Evolutionary conservation across 2,113 vertebrate genomes (phyloP), one percentile per base, ranked within the genome.

Genomic region (Paramisgurnus dabryanus): DNA sequence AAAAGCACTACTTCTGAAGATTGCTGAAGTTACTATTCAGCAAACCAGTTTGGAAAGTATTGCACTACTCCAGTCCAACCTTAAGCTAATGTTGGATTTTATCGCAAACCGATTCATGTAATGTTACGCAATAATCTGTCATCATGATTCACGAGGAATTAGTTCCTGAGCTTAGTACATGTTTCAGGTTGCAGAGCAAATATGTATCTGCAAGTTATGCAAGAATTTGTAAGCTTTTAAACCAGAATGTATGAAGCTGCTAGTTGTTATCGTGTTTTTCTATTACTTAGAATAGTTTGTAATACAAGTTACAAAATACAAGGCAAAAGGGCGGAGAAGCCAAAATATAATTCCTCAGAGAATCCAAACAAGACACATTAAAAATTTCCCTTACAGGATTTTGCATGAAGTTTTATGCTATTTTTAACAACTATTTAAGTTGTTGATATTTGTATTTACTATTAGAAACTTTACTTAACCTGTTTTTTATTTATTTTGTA

Each of bases 81-180:
- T 41, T 41, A 18, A 58, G 34, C 40, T 47, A n/a, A 4, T 34
- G 41, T 74, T 63, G 22, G 41, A 61, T 34, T 67, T 15, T n/a
- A 7, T 41, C n/a, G 39, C 12, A 53, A 71, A 7, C 27, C 17
- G 17, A 40, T 13, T 34, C 27, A 57, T 80, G 68, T 27, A 45
- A 47, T 40, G n/a, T 81, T 57, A 65, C 69, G 57, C 49, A 80
- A 49, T 76, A 64, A 65, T 67, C 40, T 80, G 82, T 15, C 18
- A 58, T 63, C 27, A 50, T 69, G 57, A 64, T 63, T 68, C 47
- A 27, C 6, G 58, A 17, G 53, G 40, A 66, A 8, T 74, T 79
- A 22, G n/a, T 71, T 55, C 22, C 49, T 57, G 17, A 63, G 39
- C 63, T 70, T 34, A 15, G 22, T 77, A 41, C 40, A 71, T 47